Base-by-base conservation (phyloP, 2,797 vertebrate species). In the Pterois miles region DNA sequence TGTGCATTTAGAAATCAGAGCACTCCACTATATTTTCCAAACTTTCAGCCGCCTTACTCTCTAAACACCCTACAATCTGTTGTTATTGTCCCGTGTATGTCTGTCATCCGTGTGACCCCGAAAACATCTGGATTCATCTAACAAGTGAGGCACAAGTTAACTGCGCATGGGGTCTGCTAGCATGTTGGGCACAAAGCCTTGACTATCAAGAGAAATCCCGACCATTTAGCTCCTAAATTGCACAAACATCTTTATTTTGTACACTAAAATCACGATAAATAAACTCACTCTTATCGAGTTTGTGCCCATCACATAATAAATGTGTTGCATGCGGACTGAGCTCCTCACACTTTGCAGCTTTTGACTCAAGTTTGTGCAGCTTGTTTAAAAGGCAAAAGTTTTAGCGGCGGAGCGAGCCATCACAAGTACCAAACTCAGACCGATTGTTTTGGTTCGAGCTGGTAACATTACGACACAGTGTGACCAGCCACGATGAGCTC, bases 311-410 rank as follows among this genome's bases (percentile, higher is more conserved):
- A 4, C 20, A 34, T 12, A 27, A 34, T 33, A 12, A 34, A 64
- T 29, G 31, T 79, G 76, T 66, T 76, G 80, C 71, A 75, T 40
- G 73, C 48, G 46, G 48, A 36, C 2, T 53, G 25, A 69, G 71
- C 65, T 66, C 10, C 22, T 69, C 31, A 31, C 73, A 72, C 65
- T 80, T 40, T 36, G 73, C 58, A 85, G 73, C 50, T 57, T 68
- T 60, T 12, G 25, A 13, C 46, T 78, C 29, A 53, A 70, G 66
- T 87, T 80, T 64, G 67, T 64, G 56, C 54, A 77, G 59, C 52
- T 62, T 33, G 50, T 34, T 74, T 31, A 23, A 68, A 71, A 36
- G 53, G 20, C 65, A 65, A 34, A 18, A 11, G 16, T 59, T 38
- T 33, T 23, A n/a, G 33, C 18, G 43, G 14, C 20, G 2, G 6